These are phyloP conservation scores for Quiscalus mexicanus DNA, from an alignment of 2,113 vertebrate species.

Conservation along the genomic window DNA sequence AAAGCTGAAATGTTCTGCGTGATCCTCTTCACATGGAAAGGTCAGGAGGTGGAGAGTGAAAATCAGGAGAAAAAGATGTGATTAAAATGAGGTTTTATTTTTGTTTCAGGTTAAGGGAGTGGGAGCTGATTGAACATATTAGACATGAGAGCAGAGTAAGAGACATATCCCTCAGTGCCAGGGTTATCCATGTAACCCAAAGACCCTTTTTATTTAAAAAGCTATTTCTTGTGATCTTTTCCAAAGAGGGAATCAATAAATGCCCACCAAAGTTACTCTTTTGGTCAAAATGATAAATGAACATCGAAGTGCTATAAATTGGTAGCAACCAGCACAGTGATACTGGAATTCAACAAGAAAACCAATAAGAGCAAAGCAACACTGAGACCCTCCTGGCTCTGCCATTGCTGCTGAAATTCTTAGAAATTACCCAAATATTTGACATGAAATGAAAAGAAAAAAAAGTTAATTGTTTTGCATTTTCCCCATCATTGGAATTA, in stretches of 20 bases:
- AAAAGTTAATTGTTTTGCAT: not conserved
- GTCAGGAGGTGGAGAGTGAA: conserved; percentile 63
- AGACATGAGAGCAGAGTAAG: conserved; percentile 32
- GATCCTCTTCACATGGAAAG: conserved; percentile 66
- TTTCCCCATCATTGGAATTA: not conserved
- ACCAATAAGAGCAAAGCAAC: not conserved
- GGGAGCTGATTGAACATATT: conserved; percentile 51
- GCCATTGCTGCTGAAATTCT: not conserved
- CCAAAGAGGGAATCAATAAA: conserved; percentile 65
- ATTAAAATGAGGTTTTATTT: conserved; percentile 70
- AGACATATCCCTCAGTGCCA: conserved; percentile 9
- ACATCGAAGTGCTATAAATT: conserved; percentile 31
- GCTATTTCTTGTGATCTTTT: conserved; percentile 56
- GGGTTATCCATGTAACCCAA: conserved; percentile 53
- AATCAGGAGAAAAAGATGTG: conserved; percentile 63
- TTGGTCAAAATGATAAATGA: conserved; percentile 67
- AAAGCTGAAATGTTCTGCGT: conserved; percentile 66
- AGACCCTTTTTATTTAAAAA: conserved; percentile 63
- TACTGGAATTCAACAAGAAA: conserved; percentile 39
- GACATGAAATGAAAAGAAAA: not conserved
- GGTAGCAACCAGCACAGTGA: not conserved
- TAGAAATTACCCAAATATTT: not conserved
- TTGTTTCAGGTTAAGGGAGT: conserved; percentile 61
- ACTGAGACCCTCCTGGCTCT: not conserved
- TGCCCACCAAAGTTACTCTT: conserved; percentile 49